Evolutionary conservation across 2,797 vertebrate genomes (phyloP), one percentile per base, ranked within the genome.

Genomic region (Cyclopterus lumpus): DNA sequence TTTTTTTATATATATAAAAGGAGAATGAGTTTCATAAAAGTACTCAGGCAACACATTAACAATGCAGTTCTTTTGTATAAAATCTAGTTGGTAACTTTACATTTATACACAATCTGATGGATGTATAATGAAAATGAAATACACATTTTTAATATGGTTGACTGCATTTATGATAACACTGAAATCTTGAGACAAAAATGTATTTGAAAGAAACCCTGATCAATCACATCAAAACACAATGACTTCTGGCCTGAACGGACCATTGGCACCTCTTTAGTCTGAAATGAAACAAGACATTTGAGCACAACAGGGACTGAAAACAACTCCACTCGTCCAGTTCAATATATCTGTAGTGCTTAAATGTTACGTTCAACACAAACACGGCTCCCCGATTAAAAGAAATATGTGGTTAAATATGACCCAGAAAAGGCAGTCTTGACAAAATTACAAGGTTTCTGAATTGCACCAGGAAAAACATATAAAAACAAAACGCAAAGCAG

Each of bases 41-140:
- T 3, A 86, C 10, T 53, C 64, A 4, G 42, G 73, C 77, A 60
- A 32, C 10, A 83, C 6, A 28, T 49, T 73, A 53, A 75, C 55
- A 85, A 89, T 84, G 72, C 83, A 85, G 68, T 57, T 81, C 10
- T 88, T 93, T 86, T 82, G 83, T 91, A 91, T 83, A 91, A 91
- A 92, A 90, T 84, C 75, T 84, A 85, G 90, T 88, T 89, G 75
- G 65, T 77, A 84, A 88, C 78, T 89, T 83, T 85, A 84, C 80
- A 80, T 80, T 82, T 73, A 84, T 71, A 87, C 68, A 92, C 73
- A 86, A 82, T 77, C 70, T 80, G 67, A 85, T 72, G 60, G 40
- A 75, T 80, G 57, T 63, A 78, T 58, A 51, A 49, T 10, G 53
- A 55, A 68, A 61, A 72, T 63, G 32, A 72, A 66, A 57, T 38